phyloP scores from a whole-genome alignment of 2,113 vertebrate species.

The Alouatta palliata region DNA sequence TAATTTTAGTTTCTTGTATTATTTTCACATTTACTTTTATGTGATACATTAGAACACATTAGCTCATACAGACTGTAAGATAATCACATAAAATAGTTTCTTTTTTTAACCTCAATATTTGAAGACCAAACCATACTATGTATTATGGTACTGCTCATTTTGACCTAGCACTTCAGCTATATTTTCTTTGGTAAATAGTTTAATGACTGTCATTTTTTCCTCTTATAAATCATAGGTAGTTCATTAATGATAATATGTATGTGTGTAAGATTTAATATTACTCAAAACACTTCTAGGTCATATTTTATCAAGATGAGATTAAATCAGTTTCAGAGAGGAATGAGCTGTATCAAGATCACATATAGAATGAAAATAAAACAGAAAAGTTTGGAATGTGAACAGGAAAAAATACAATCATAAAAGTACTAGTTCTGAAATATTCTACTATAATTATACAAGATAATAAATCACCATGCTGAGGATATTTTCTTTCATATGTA shows the following conservation, averaged over 20 bases:
- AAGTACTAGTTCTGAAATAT: conserved; percentile 75
- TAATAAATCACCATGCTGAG: conserved; percentile 86
- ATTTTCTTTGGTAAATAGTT: conserved; percentile 71
- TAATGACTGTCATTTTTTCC: conserved; percentile 41
- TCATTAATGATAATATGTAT: conserved; percentile 59
- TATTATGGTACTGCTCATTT: conserved; percentile 17
- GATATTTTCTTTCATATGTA: conserved; percentile 86
- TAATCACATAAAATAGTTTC: conserved; percentile 23
- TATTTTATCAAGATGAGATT: conserved; percentile 79
- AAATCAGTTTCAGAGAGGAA: conserved; percentile 78
- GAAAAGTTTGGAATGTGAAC: conserved; percentile 57
- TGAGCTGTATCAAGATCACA: conserved; percentile 78
- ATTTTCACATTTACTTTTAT: neutral
- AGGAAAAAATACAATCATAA: conserved; percentile 78
- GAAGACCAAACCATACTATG: neutral
- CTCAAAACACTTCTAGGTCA: conserved; percentile 75
- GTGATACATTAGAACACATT: conserved; percentile 30
- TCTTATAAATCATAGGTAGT: conserved; percentile 32
- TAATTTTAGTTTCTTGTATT: conserved; percentile 34
- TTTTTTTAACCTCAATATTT: neutral
- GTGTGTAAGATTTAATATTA: conserved; percentile 69
- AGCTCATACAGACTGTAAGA: neutral
- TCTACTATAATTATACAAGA: conserved; percentile 80
- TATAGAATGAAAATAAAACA: conserved; percentile 79
- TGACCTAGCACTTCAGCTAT: neutral